phyloP scores from a whole-genome alignment of 2,888 invertebrate genomes.

The Diplolepis rosae region DNA sequence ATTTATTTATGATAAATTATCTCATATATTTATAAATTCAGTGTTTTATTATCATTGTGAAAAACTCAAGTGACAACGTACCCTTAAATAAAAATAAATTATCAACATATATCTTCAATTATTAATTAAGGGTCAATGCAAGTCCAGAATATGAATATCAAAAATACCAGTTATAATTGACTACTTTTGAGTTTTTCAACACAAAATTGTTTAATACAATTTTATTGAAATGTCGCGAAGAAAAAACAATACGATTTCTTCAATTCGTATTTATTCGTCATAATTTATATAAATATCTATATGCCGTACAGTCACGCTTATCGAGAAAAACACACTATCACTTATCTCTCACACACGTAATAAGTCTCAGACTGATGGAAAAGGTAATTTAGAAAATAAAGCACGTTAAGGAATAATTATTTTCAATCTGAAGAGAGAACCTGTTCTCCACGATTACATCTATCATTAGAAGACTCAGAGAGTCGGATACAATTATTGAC shows the following conservation, averaged over 20 bases:
- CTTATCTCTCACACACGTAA: constrained; percentile 6
- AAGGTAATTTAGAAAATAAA: not conserved
- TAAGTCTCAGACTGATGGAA: not conserved
- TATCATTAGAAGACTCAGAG: constrained; percentile 15
- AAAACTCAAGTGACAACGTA: no score
- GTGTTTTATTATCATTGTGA: no score
- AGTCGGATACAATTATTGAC: constrained; percentile 24
- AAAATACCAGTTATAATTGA: no score
- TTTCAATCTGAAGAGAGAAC: not conserved
- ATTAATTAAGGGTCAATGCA: no score
- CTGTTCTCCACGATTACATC: not conserved
- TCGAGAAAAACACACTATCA: constrained; percentile 5
- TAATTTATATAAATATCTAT: constrained; percentile 27
- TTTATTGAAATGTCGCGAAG: no score
- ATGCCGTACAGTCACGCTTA: constrained; percentile 16
- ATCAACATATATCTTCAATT: no score
- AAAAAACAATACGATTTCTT: not conserved
- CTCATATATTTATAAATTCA: no score
- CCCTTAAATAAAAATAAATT: no score
- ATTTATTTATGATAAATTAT: no score
- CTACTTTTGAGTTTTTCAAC: no score
- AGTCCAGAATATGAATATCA: no score
- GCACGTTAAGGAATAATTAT: not conserved
- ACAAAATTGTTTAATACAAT: no score
- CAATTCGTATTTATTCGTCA: constrained; percentile 18